phyloP scores from a whole-genome alignment of 1,140 invertebrate species.

The Harlomillsia oculata region DNA sequence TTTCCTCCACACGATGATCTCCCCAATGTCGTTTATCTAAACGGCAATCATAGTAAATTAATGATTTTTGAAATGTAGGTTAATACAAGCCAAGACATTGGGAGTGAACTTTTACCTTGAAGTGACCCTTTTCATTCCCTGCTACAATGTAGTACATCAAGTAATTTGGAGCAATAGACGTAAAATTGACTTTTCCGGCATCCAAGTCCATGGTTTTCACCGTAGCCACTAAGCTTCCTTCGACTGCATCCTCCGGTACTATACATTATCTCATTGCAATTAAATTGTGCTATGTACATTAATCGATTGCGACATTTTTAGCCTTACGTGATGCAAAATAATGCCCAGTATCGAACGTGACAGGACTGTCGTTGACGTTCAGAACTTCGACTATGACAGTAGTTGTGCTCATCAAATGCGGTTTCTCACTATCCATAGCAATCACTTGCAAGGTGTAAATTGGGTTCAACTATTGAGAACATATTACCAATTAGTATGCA shows the following conservation, averaged over 20 bases:
- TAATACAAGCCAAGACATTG: not conserved
- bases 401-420: constrained; percentile 27
- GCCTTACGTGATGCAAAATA: constrained; percentile 30
- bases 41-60: not conserved
- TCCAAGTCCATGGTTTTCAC: constrained; percentile 31
- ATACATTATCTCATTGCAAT: not conserved
- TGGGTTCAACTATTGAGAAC: constrained; percentile 23
- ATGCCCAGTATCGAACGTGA: constrained; percentile 35
- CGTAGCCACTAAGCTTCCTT: constrained; percentile 25
- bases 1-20: constrained; percentile 26
- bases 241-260: constrained; percentile 32
- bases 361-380: constrained; percentile 48
- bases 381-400: constrained; percentile 37
- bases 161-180: constrained; percentile 27
- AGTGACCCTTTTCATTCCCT: constrained; percentile 32
- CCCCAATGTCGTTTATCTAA: constrained; percentile 33
- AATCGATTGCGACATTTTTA: too few species aligned
- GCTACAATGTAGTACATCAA: constrained; percentile 32
- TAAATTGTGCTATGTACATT: not conserved
- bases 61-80: not conserved
- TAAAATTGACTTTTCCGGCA: constrained; percentile 13
- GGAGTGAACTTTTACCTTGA: constrained; percentile 28
- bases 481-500: too few species aligned
- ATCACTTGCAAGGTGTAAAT: constrained; percentile 30
- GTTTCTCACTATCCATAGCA: constrained; percentile 32